phyloP scores from a whole-genome alignment of 2,797 vertebrate species.

The Enteromius radiatus region DNA sequence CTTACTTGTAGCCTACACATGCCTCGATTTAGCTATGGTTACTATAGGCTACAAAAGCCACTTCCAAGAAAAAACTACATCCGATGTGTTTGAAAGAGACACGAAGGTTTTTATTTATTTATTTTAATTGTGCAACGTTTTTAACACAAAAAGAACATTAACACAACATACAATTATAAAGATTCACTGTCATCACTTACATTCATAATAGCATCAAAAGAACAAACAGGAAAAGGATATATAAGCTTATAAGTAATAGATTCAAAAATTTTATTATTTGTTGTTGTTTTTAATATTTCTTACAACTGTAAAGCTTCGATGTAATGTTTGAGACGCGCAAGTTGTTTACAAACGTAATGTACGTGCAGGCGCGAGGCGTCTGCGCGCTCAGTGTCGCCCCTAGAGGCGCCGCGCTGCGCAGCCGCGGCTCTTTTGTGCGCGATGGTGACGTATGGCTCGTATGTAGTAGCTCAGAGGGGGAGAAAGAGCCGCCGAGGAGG shows the following conservation, averaged over 20 bases:
- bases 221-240: too few relatives aligned
- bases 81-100: background rate
- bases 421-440: constrained; percentile 52
- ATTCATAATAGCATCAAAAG: too few relatives aligned
- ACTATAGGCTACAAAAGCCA: background rate
- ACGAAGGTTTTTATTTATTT: background rate
- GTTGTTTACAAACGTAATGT: background rate
- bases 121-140: background rate
- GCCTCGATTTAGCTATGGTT: background rate
- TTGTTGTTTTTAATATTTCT: too few relatives aligned
- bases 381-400: constrained; percentile 50
- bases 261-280: background rate
- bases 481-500: constrained; percentile 59
- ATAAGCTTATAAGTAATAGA: background rate
- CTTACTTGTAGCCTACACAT: too few relatives aligned
- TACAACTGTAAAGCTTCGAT: too few relatives aligned
- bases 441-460: constrained; percentile 62
- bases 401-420: constrained; percentile 56
- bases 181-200: too few relatives aligned
- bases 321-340: background rate
- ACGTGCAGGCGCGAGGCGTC: background rate
- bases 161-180: background rate
- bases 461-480: constrained; percentile 54
- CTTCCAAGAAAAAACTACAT: background rate
- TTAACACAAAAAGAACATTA: background rate